Base-by-base conservation (phyloP, 2,797 vertebrate species). In the Leuciscus waleckii region DNA sequence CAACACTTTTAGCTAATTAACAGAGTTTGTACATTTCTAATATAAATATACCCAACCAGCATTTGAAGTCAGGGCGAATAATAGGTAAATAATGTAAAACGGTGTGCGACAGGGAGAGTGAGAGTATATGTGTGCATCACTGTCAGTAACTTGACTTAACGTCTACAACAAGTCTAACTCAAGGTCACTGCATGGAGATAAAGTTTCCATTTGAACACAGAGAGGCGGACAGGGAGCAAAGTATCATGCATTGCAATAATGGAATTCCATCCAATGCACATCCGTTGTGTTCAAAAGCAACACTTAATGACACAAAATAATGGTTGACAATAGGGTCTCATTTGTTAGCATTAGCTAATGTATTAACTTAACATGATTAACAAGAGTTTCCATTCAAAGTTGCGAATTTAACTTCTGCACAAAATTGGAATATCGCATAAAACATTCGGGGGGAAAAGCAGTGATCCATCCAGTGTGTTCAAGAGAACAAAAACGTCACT, bases 51-150 rank as follows among this genome's bases (percentile, higher is more conserved):
- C 37, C 32, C 16, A n/a, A 61, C n/a, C 29, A 41, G 67, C 61
- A 69, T 84, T 76, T 69, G 16, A 82, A 84, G 61, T 23, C 32
- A 68, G 63, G 69, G 49, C 23, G 41, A 46, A 87, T 58, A 35
- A 74, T 41, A 41, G 9, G 21, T 87, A 35, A 90, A 89, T 89
- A 74, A 89, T 88, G 83, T 29, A 85, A 83, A 46, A 39, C 35
- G 13, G 54, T 61, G 65, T 46, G 76, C 43, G 76, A 85, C 35
- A 35, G 68, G 41, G 19, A 79, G 65, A 75, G 82, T 78, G 61
- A 82, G 67, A 77, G 67, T 68, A 79, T 80, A 67, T 81, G 74
- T 80, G 65, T 67, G 68, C 71, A 74, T 76, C 14, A 86, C 77
- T 76, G 71, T 76, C 81, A 69, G 65, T 87, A 82, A 86, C 56